Conservation (phyloP, 2,888 invertebrate genomes). For the Gasteruption jaculator region DNA sequence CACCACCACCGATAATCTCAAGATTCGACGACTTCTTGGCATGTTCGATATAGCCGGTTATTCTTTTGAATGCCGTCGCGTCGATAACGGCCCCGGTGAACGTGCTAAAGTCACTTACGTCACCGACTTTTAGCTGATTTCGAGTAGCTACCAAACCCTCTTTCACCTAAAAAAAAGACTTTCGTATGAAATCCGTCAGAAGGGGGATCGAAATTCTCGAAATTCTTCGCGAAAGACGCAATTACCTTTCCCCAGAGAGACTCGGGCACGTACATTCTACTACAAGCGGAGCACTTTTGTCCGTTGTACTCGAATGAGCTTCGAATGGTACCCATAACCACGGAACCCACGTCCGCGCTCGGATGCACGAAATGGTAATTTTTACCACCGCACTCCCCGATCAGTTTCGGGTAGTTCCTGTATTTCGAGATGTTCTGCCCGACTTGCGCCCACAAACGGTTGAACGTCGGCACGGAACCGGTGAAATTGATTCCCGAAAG, state of each 20-base stretch:
- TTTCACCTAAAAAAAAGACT: slow-evolving; percentile 60
- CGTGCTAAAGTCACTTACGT: slow-evolving; percentile 72
- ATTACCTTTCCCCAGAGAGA: slow-evolving; percentile 73
- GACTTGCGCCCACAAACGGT: slow-evolving; percentile 88
- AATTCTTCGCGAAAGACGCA: not conserved
- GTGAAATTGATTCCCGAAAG: slow-evolving; percentile 97
- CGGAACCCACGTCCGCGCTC: slow-evolving; percentile 78
- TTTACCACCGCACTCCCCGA: slow-evolving; percentile 98
- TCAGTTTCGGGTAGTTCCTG: slow-evolving; percentile 85
- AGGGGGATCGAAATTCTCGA: not conserved
- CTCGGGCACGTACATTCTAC: slow-evolving; percentile 92
- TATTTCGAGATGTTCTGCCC: slow-evolving; percentile 83
- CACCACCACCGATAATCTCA: slow-evolving; percentile 83
- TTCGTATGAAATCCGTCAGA: slow-evolving; percentile 3
- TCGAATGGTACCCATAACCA: slow-evolving; percentile 79
- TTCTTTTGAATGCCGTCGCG: slow-evolving; percentile 84
- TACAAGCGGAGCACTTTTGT: slow-evolving; percentile 98
- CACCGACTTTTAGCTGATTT: slow-evolving; percentile 78
- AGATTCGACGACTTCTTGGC: slow-evolving; percentile 72
- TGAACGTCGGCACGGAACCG: slow-evolving; percentile 95
- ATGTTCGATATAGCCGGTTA: slow-evolving; percentile 82
- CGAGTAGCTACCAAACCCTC: slow-evolving; percentile 67
- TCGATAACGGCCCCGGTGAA: slow-evolving; percentile 98
- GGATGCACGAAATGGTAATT: slow-evolving; percentile 97
- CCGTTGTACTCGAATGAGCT: slow-evolving; percentile 96